Evolutionary conservation across 2,797 vertebrate species (phyloP).

Genomic region (Morelia viridis): DNA sequence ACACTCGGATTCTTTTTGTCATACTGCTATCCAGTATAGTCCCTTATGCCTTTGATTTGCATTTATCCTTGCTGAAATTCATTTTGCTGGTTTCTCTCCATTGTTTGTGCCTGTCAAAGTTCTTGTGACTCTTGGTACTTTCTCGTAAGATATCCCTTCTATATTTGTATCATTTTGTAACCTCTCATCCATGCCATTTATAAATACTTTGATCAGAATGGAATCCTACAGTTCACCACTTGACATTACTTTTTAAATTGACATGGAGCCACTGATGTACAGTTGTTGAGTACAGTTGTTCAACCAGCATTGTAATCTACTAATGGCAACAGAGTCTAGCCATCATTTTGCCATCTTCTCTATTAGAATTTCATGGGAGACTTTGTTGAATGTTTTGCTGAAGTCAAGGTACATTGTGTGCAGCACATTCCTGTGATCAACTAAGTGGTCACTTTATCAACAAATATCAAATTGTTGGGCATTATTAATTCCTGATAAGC

Average conservation of each 20-base stretch:
- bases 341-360: not conserved
- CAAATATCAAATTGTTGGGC: not conserved
- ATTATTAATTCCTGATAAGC: not conserved
- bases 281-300: not conserved
- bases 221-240: not conserved
- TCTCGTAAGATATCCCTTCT: not conserved
- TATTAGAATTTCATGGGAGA: not conserved
- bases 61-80: not conserved
- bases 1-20: not conserved
- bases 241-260: not conserved
- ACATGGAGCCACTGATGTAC: not conserved
- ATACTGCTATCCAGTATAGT: not conserved
- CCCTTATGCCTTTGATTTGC: not conserved
- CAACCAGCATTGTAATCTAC: not conserved
- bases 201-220: not conserved
- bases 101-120: not conserved
- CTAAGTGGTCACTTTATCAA: not conserved
- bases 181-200: not conserved
- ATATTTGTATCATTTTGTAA: not conserved
- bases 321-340: not conserved
- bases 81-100: not conserved
- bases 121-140: not conserved
- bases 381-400: not conserved
- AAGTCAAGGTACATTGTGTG: not conserved
- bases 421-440: not conserved